A percentile compares a stretch with the other conserved stretches of the same genome.
phyloP scores from a whole-genome alignment of 2,113 vertebrate species.

The Tetrax tetrax region DNA sequence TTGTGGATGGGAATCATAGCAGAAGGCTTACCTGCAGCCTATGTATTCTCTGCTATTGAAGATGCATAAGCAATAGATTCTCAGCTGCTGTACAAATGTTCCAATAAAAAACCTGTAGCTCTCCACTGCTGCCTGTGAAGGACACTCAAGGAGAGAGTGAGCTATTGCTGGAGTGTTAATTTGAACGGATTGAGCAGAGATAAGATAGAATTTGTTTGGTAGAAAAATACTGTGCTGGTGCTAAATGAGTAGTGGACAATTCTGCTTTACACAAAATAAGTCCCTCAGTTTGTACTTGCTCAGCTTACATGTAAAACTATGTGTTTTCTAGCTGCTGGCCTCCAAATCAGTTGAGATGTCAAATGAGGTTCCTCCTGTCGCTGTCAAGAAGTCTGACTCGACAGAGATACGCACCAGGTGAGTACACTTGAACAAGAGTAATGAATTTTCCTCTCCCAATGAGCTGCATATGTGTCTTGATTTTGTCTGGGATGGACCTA shows the following conservation, averaged over 20 bases:
- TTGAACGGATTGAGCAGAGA: neutral
- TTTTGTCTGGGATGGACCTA: too few relatives aligned
- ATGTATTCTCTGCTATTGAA: neutral
- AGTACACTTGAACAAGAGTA: neutral
- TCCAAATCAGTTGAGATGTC: neutral
- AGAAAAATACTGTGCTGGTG: neutral
- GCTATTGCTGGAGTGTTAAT: neutral
- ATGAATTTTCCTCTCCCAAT: neutral
- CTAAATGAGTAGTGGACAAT: neutral
- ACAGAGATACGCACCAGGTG: neutral
- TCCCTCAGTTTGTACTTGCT: neutral
- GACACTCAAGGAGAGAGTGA: neutral
- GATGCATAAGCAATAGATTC: neutral
- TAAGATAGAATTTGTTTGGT: neutral
- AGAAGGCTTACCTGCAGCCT: neutral
- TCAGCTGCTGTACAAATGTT: neutral
- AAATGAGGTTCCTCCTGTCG: neutral
- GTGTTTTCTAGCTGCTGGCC: neutral
- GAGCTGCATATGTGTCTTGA: rapidly evolving
- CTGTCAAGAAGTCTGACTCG: neutral
- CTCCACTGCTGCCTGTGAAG: neutral
- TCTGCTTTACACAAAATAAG: neutral
- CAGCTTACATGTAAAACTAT: neutral
- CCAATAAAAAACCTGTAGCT: neutral
- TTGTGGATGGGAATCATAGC: neutral